phyloP scores from a whole-genome alignment of 2,797 vertebrate genomes.

The Cichlasoma orientale region DNA sequence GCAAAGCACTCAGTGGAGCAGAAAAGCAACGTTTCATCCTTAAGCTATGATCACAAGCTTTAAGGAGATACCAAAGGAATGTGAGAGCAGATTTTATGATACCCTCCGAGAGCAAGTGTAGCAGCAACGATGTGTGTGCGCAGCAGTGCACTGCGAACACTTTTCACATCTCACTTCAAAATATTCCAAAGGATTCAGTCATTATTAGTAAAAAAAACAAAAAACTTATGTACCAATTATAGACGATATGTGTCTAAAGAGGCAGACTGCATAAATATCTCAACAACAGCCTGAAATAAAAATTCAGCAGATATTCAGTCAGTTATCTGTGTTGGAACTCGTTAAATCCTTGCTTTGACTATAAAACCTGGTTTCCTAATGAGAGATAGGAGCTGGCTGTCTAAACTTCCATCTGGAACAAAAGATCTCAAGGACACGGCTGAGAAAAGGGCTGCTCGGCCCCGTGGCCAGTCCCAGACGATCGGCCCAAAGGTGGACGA shows the following conservation, averaged over 20 bases:
- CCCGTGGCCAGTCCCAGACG: background rate
- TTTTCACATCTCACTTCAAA: background rate
- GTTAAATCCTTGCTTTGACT: background rate
- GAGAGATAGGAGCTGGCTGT: background rate
- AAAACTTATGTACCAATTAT: background rate
- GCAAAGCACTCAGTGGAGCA: conserved; percentile 13
- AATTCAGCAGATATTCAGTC: background rate
- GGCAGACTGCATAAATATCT: background rate
- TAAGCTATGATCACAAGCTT: conserved; percentile 57
- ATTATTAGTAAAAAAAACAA: too few species aligned
- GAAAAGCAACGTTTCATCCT: conserved; percentile 33
- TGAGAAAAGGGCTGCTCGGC: background rate
- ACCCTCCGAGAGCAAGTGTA: background rate
- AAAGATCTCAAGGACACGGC: background rate
- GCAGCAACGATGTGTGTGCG: background rate
- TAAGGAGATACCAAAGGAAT: conserved; percentile 27
- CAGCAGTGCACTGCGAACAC: background rate
- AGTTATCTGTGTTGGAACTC: background rate
- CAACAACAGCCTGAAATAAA: background rate
- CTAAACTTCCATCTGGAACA: background rate
- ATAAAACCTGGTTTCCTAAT: background rate
- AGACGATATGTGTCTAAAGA: background rate
- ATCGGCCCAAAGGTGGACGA: conserved; percentile 7
- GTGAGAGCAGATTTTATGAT: conserved; percentile 23
- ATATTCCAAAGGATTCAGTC: background rate